Evolutionary conservation across 2,113 vertebrate species (phyloP).

Genomic region (Xyliphius kryptos): DNA sequence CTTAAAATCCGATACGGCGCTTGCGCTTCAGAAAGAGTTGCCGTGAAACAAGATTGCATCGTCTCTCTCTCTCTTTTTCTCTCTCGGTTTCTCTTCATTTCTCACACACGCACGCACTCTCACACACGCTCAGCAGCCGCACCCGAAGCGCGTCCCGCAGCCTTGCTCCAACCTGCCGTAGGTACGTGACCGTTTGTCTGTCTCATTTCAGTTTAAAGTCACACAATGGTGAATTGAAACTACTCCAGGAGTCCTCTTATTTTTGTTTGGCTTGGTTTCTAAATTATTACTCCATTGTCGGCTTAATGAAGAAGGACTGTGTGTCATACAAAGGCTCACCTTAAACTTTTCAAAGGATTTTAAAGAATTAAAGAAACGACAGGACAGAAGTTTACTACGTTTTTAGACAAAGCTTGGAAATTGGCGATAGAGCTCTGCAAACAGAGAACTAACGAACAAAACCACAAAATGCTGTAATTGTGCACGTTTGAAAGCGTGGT

Average conservation of each 20-base stretch:
- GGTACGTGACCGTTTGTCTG: slow-evolving; percentile 56
- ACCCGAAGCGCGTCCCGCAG: slow-evolving; percentile 60
- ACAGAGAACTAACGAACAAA: not conserved
- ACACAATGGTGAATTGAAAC: too few species aligned
- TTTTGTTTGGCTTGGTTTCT: slow-evolving; percentile 5
- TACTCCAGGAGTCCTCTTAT: slow-evolving; percentile 41
- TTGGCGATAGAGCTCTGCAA: too few species aligned
- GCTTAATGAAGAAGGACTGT: slow-evolving; percentile 40
- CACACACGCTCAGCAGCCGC: slow-evolving; percentile 56
- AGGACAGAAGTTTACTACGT: slow-evolving; percentile 19
- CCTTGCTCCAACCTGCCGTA: slow-evolving; percentile 59
- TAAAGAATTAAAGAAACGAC: slow-evolving; percentile 10
- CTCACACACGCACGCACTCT: slow-evolving; percentile 5
- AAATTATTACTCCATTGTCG: slow-evolving; percentile 37
- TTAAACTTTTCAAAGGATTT: slow-evolving; percentile 52
- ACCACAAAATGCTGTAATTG: too few species aligned
- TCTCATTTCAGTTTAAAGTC: too few species aligned
- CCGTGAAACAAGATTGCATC: slow-evolving; percentile 60
- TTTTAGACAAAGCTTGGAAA: not conserved
- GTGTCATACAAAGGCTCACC: slow-evolving; percentile 26
- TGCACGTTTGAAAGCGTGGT: too few species aligned
- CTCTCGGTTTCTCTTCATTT: not conserved
- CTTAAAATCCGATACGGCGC: too few species aligned
- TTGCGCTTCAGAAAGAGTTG: slow-evolving; percentile 73
- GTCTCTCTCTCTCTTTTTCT: not conserved